phyloP scores from a whole-genome alignment of 2,797 vertebrate genomes.

The Rhyacichthys aspro region DNA sequence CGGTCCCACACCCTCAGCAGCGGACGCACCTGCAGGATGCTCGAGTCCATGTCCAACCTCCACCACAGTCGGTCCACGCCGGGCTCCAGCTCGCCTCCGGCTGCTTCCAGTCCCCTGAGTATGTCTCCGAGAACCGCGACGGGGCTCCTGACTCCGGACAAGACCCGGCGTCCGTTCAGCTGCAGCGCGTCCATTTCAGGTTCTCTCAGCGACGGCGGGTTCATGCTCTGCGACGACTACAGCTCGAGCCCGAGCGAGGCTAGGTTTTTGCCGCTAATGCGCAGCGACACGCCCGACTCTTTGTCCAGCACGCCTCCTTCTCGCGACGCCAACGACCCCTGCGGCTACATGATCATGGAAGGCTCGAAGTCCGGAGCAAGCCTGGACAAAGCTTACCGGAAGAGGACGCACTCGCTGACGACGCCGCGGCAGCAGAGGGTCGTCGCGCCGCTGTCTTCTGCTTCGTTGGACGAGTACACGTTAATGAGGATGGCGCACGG shows the following conservation, averaged over 20 bases:
- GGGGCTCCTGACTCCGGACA: conserved; percentile 65
- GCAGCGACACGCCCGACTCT: conserved; percentile 91
- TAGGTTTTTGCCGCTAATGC: conserved; percentile 80
- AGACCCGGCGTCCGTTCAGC: conserved; percentile 84
- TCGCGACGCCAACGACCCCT: conserved; percentile 81
- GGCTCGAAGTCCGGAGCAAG: conserved; percentile 53
- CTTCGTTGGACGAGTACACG: conserved; percentile 94
- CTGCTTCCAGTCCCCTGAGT: conserved; percentile 86
- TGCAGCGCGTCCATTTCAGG: conserved; percentile 90
- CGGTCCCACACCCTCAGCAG: background rate
- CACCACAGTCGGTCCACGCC: conserved; percentile 89
- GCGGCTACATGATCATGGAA: conserved; percentile 94
- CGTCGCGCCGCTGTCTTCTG: conserved; percentile 87
- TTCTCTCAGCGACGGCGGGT: conserved; percentile 91
- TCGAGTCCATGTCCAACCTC: conserved; percentile 72
- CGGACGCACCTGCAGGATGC: conserved; percentile 3
- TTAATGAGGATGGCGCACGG: conserved; percentile 90
- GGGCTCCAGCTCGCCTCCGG: conserved; percentile 85
- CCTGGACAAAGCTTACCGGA: conserved; percentile 84
- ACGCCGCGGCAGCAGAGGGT: conserved; percentile 89
- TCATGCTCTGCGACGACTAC: conserved; percentile 92
- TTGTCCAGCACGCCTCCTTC: conserved; percentile 88
- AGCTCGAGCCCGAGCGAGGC: conserved; percentile 87
- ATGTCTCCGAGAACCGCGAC: conserved; percentile 84
- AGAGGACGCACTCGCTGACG: conserved; percentile 92